These are phyloP conservation scores for Ceratosolen fusciceps DNA, from an alignment of 1,140 invertebrate genomes.

Conservation along the genomic window DNA sequence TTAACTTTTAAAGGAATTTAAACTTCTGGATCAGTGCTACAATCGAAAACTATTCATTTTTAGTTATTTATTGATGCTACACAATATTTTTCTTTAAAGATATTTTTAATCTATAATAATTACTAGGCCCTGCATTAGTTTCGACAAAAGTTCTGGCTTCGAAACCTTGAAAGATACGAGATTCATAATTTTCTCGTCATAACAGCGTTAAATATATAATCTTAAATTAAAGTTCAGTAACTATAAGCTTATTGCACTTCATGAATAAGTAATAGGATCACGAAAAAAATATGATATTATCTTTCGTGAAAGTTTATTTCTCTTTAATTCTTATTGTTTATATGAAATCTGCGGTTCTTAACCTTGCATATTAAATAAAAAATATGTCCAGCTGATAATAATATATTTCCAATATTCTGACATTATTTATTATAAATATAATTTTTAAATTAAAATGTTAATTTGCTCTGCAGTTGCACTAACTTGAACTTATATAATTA, in stretches of 20 bases:
- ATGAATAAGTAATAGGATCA: neutral
- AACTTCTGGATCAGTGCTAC: too few relatives aligned
- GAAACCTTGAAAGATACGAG: too few relatives aligned
- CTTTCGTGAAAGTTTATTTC: constrained; percentile 3
- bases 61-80: too few relatives aligned
- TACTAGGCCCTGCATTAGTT: too few relatives aligned
- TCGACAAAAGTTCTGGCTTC: too few relatives aligned
- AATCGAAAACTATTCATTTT: too few relatives aligned
- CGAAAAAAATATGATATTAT: neutral
- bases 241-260: neutral
- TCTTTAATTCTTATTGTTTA: neutral
- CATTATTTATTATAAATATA: neutral
- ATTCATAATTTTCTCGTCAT: too few relatives aligned
- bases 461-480: neutral
- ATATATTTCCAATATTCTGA: neutral
- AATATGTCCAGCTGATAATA: neutral
- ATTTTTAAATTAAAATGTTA: neutral
- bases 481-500: neutral
- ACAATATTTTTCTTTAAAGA: too few relatives aligned
- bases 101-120: too few relatives aligned
- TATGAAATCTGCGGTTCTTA: neutral
- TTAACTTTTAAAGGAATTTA: neutral
- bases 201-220: neutral
- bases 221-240: neutral
- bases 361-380: neutral